These are phyloP conservation scores for Manis javanica DNA, from an alignment of 2,797 vertebrate species.

Conservation along the genomic window DNA sequence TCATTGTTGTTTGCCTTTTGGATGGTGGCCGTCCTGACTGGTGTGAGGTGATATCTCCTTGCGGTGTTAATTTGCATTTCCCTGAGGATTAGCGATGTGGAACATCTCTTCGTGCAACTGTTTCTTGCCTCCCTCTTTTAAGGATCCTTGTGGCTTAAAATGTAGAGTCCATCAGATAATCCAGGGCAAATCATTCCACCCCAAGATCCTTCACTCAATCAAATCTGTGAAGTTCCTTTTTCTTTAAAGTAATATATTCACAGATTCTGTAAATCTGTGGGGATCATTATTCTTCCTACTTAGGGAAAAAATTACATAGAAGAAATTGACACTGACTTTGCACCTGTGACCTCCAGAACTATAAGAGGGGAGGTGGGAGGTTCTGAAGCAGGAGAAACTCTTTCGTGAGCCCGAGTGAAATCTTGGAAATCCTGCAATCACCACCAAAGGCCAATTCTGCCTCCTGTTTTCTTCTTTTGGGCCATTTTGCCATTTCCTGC, in stretches of 20 bases:
- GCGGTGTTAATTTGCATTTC: too few species aligned
- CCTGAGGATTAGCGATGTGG: too few species aligned
- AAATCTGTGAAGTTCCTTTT: neutral
- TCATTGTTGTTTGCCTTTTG: too few species aligned
- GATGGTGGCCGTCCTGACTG: too few species aligned
- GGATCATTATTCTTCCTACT: neutral
- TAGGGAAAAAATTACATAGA: neutral
- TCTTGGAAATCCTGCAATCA: neutral
- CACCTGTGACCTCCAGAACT: neutral
- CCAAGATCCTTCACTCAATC: neutral
- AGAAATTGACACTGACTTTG: neutral
- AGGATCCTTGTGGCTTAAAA: neutral
- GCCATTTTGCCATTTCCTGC: neutral
- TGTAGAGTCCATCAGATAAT: neutral
- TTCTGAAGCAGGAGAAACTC: neutral
- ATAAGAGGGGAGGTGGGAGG: fast-evolving
- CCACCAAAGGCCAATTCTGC: neutral
- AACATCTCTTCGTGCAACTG: too few species aligned
- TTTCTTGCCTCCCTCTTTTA: neutral
- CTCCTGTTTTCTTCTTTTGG: neutral
- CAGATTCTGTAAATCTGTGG: neutral
- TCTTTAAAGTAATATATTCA: neutral
- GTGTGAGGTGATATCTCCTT: too few species aligned
- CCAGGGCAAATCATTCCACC: neutral
- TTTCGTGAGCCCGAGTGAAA: neutral